These are phyloP conservation scores for Ceriagrion tenellum DNA, from an alignment of 2,888 invertebrate genomes.

Conservation along the genomic window DNA sequence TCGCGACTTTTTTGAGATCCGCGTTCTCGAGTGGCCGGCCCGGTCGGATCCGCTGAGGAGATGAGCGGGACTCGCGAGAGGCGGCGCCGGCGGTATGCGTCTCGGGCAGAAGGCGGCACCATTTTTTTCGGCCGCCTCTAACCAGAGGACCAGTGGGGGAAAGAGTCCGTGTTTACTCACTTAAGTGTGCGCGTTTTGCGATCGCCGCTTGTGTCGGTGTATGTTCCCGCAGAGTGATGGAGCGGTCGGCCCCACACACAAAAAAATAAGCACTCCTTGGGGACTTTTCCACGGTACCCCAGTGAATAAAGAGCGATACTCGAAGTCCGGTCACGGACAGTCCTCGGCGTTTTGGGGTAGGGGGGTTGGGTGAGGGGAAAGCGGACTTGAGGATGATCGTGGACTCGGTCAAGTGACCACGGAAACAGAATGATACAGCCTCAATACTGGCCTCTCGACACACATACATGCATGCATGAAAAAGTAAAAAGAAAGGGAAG, in stretches of 20 bases:
- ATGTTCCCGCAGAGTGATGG: background rate
- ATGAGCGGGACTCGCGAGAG: background rate
- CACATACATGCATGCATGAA: background rate
- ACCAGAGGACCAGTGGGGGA: background rate
- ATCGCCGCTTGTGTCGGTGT: background rate
- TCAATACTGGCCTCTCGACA: conserved; percentile 45
- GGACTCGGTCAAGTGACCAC: conserved; percentile 42
- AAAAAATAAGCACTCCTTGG: no score
- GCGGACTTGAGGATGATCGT: background rate
- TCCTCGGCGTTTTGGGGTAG: no score
- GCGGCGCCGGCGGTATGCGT: no score
- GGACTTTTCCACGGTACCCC: background rate
- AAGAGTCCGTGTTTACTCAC: background rate
- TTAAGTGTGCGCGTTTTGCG: background rate
- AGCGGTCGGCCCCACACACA: background rate
- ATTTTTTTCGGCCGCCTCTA: background rate
- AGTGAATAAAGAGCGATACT: background rate
- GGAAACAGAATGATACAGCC: conserved; percentile 36
- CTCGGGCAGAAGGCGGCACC: background rate
- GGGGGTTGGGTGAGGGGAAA: no score
- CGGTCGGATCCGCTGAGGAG: no score
- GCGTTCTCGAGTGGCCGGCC: background rate
- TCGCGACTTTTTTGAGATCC: background rate
- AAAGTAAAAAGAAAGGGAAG: background rate
- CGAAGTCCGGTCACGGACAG: conserved; percentile 50